These are phyloP conservation scores for Pseudorasbora parva DNA, from an alignment of 2,113 vertebrate species.

Conservation along the genomic window DNA sequence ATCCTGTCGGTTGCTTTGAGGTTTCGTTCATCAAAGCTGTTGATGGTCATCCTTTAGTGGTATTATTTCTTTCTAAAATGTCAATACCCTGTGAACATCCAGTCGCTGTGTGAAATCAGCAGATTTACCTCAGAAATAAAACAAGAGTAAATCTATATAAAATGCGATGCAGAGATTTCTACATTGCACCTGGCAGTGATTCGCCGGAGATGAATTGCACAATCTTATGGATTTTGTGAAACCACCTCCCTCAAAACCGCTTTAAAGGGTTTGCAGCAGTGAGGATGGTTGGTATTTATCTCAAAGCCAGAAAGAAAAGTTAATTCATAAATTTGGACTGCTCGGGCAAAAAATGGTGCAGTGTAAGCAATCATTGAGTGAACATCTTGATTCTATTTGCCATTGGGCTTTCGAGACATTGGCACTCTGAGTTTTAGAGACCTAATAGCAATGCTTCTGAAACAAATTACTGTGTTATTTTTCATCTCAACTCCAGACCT, in stretches of 20 bases:
- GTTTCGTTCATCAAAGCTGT: conserved; percentile 42
- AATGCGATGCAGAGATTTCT: neutral
- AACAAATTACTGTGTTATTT: conserved; percentile 57
- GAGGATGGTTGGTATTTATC: conserved; percentile 40
- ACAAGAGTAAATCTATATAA: neutral
- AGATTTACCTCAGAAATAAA: neutral
- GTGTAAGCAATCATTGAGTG: conserved; percentile 40
- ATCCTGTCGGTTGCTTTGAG: conserved; percentile 14
- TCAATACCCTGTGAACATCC: conserved; percentile 21
- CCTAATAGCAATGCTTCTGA: conserved; percentile 51
- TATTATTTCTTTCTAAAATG: conserved; percentile 26
- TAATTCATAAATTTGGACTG: conserved; percentile 24
- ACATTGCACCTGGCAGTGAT: neutral
- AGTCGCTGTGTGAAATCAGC: neutral
- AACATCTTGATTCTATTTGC: conserved; percentile 50
- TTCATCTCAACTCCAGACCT: conserved; percentile 61
- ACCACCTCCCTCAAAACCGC: neutral
- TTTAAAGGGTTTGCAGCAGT: conserved; percentile 4
- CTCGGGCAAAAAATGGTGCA: conserved; percentile 3
- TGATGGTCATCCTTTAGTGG: conserved; percentile 2
- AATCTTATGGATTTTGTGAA: neutral
- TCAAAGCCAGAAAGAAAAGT: conserved; percentile 32
- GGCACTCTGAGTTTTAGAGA: conserved; percentile 40
- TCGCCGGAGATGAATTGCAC: neutral
- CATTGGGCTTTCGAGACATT: conserved; percentile 15